phyloP scores from a whole-genome alignment of 1,140 invertebrate species.

The Tetramorium simillimum region DNA sequence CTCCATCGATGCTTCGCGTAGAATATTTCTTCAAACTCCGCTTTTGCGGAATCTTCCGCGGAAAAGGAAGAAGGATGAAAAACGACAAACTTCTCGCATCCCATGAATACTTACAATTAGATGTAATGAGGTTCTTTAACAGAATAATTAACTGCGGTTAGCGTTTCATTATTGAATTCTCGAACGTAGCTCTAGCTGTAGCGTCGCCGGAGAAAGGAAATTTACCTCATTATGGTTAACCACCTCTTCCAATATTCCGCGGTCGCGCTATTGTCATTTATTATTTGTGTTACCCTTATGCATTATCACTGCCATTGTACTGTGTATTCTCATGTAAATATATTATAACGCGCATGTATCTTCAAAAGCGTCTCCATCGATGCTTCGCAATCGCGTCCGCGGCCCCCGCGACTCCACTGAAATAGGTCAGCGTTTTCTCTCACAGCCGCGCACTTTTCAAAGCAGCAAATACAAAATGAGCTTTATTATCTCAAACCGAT shows the following conservation, averaged over 20 bases:
- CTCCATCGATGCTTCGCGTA: too few species aligned
- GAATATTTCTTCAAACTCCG: background rate
- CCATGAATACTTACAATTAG: slow-evolving; percentile 10
- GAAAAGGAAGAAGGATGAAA: background rate
- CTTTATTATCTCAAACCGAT: background rate
- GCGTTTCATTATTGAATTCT: slow-evolving; percentile 49
- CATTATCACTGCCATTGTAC: slow-evolving; percentile 11
- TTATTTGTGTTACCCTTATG: slow-evolving; percentile 48
- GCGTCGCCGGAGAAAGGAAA: slow-evolving; percentile 33
- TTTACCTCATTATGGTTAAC: slow-evolving; percentile 49
- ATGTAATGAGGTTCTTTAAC: slow-evolving; percentile 10
- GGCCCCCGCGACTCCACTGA: background rate
- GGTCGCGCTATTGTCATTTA: slow-evolving; percentile 26
- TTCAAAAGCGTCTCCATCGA: background rate
- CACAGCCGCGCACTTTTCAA: background rate
- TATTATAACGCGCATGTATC: background rate
- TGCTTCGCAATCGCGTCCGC: background rate
- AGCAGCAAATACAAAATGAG: background rate
- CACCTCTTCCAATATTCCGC: background rate
- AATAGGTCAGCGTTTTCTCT: background rate
- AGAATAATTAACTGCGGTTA: slow-evolving; percentile 37
- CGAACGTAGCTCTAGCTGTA: slow-evolving; percentile 22
- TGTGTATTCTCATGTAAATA: slow-evolving; percentile 33
- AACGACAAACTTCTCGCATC: slow-evolving; percentile 10
- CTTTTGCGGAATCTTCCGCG: background rate